A percentile compares a stretch with the other conserved stretches of the same genome.
phyloP scores from a whole-genome alignment of 2,797 vertebrate species.

The Manis pentadactyla region DNA sequence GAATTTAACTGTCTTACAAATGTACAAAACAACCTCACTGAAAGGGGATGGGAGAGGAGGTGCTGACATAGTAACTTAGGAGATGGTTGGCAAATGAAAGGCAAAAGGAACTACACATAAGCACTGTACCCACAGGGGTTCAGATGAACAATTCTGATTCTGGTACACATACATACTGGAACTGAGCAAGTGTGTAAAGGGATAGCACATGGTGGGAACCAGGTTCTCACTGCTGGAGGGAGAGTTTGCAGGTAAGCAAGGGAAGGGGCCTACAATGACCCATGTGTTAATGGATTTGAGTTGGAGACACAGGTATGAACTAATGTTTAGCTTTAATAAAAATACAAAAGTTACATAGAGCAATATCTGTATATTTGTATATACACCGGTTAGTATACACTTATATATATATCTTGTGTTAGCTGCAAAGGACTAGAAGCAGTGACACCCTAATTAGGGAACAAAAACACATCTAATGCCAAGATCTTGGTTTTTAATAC shows the following conservation, averaged over 20 bases:
- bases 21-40: not conserved
- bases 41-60: not conserved
- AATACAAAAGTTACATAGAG: not conserved
- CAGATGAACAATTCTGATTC: slow-evolving; percentile 10
- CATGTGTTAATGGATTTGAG: not conserved
- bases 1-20: slow-evolving; percentile 42
- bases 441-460: not conserved
- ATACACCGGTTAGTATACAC: not conserved
- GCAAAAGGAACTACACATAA: not conserved
- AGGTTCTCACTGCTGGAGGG: not conserved
- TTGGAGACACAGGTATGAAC: not conserved
- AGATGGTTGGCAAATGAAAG: slow-evolving; percentile 37
- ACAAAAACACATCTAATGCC: not conserved
- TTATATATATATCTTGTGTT: slow-evolving; percentile 10
- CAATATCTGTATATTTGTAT: not conserved
- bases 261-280: not conserved
- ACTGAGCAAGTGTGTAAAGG: not conserved
- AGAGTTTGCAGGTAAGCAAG: not conserved
- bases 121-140: too few relatives aligned
- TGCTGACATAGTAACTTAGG: not conserved
- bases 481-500: not conserved
- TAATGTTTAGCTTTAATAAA: not conserved
- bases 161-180: not conserved
- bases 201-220: not conserved
- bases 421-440: not conserved